Evolutionary conservation across 2,888 invertebrate species (phyloP).

Genomic region (Drosophila nigricruria): DNA sequence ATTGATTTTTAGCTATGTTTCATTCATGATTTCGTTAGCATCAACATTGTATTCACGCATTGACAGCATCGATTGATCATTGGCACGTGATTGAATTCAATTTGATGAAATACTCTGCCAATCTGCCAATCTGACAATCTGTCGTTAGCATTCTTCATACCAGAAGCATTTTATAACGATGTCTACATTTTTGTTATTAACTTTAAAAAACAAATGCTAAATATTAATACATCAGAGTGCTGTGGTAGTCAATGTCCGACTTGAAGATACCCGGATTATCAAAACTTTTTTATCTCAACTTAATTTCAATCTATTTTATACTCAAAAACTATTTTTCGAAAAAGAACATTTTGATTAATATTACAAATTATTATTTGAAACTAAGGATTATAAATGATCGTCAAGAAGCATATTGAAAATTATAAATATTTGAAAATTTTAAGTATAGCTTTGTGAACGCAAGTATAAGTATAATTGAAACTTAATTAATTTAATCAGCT

Average conservation of each 20-base stretch:
- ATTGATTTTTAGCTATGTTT: slow-evolving; percentile 44
- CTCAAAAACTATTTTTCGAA: no score
- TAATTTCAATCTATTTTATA: no score
- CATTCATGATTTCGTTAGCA: slow-evolving; percentile 70
- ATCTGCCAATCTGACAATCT: slow-evolving; percentile 64
- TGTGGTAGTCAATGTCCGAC: not conserved
- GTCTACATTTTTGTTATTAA: slow-evolving; percentile 21
- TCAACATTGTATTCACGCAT: slow-evolving; percentile 62
- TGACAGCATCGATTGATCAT: slow-evolving; percentile 81
- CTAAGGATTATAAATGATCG: no score
- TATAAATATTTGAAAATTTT: no score
- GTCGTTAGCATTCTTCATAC: slow-evolving; percentile 10
- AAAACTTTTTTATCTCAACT: no score
- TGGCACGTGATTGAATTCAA: slow-evolving; percentile 81
- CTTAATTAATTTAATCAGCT: not conserved
- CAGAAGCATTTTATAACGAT: slow-evolving; percentile 48
- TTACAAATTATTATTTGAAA: no score
- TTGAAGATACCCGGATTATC: not conserved
- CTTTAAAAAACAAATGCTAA: slow-evolving; percentile 3
- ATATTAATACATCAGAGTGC: not conserved
- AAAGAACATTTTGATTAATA: no score
- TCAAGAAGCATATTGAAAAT: no score
- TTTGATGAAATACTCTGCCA: slow-evolving; percentile 78
- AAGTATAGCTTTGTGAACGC: no score
- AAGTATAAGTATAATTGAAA: no score